Conservation (phyloP, 2,797 vertebrate genomes). For the Zenarchopterus dispar region DNA sequence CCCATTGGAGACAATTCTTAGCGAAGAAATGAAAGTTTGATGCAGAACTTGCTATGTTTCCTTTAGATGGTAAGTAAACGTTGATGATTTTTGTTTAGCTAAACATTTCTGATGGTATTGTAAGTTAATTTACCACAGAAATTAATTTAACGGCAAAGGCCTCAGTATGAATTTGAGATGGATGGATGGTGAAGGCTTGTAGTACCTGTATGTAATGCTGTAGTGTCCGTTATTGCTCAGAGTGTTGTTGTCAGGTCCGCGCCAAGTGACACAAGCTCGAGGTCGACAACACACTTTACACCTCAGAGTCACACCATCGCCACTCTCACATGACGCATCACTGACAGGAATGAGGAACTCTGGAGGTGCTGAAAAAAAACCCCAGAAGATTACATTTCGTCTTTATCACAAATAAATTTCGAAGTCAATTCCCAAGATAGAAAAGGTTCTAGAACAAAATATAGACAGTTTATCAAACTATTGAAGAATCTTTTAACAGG, state of each 20-base stretch:
- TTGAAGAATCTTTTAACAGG: neutral
- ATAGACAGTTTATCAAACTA: neutral
- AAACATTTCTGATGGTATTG: no score
- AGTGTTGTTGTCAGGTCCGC: conserved; percentile 90
- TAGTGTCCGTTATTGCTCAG: conserved; percentile 89
- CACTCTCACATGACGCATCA: conserved; percentile 91
- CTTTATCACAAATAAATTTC: neutral
- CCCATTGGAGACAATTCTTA: no score
- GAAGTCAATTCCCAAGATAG: neutral
- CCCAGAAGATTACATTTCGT: neutral
- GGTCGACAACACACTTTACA: conserved; percentile 94
- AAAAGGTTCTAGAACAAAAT: neutral
- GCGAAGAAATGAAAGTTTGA: no score
- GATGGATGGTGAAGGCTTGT: no score
- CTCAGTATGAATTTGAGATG: no score
- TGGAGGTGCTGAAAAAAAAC: conserved; percentile 86
- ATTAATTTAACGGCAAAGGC: no score
- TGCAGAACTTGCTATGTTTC: no score
- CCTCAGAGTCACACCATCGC: conserved; percentile 90
- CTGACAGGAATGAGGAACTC: conserved; percentile 92
- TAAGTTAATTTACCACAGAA: no score
- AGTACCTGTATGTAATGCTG: conserved; percentile 91
- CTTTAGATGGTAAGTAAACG: no score
- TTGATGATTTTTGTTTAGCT: no score
- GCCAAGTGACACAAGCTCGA: conserved; percentile 91